Percentiles rank a stretch among this genome's conserved stretches.
phyloP scores from a whole-genome alignment of 1,140 invertebrate genomes.

The Streblospio benedicti region DNA sequence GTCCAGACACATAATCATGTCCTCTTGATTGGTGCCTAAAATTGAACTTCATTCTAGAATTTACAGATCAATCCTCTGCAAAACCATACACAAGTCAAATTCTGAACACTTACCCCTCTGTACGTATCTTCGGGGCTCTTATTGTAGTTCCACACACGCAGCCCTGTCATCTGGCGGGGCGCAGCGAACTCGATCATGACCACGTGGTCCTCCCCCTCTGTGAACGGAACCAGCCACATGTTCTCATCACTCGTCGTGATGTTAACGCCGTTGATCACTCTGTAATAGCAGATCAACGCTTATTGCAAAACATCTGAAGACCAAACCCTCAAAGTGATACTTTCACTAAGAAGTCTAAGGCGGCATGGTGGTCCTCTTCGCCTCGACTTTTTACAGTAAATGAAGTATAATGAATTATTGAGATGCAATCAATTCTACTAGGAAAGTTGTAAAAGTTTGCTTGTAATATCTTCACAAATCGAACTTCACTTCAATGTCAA shows the following conservation, averaged over 20 bases:
- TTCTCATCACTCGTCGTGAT: conserved; percentile 46
- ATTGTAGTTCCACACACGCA: conserved; percentile 77
- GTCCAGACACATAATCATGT: too few relatives aligned
- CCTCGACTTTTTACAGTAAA: too few relatives aligned
- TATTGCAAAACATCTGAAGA: background rate
- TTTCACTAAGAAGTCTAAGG: too few relatives aligned
- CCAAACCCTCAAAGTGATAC: background rate
- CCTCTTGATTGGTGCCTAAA: too few relatives aligned
- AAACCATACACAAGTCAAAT: too few relatives aligned
- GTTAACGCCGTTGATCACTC: conserved; percentile 47
- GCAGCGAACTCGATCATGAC: conserved; percentile 36
- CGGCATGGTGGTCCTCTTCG: too few relatives aligned
- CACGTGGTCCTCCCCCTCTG: conserved; percentile 33
- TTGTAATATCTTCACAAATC: too few relatives aligned
- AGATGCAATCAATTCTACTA: too few relatives aligned
- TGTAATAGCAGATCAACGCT: conserved; percentile 23
- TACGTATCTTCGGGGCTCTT: conserved; percentile 62
- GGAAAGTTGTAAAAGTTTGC: too few relatives aligned
- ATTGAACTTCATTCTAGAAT: too few relatives aligned
- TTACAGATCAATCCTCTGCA: too few relatives aligned
- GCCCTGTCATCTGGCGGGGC: conserved; percentile 40
- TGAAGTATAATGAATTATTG: background rate
- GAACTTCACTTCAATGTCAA: too few relatives aligned
- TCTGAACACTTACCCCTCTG: conserved; percentile 54
- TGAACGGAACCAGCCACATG: conserved; percentile 52